phyloP scores from a whole-genome alignment of 2,113 vertebrate species.

The Microcebus lehilahytsara region DNA sequence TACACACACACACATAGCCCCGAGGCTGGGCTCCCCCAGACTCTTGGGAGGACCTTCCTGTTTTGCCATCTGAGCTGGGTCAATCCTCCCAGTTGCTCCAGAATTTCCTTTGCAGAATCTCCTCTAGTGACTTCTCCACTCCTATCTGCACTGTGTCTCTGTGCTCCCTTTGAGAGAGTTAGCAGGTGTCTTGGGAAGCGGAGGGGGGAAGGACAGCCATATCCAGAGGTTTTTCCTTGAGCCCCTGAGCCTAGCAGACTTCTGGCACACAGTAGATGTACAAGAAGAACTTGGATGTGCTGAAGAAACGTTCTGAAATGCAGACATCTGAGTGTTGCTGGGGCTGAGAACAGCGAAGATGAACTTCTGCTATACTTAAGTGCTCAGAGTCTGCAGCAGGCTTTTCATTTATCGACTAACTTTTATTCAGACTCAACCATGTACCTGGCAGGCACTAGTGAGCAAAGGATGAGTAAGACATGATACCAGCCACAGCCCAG shows the following conservation, averaged over 20 bases:
- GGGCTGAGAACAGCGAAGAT: neutral
- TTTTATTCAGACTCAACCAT: accelerated
- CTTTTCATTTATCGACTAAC: neutral
- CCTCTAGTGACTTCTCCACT: neutral
- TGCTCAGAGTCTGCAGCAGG: neutral
- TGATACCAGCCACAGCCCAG: neutral
- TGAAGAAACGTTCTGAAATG: neutral
- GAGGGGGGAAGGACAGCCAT: neutral
- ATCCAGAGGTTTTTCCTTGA: neutral
- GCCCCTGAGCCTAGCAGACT: neutral
- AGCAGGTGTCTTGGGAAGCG: neutral
- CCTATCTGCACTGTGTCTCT: neutral
- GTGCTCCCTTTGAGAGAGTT: neutral
- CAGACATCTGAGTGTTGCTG: accelerated
- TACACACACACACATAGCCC: neutral
- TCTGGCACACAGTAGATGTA: neutral
- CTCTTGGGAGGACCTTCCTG: neutral
- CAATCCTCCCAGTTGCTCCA: neutral
- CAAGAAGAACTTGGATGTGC: neutral
- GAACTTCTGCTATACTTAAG: no score
- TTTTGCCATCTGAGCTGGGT: neutral
- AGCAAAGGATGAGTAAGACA: neutral
- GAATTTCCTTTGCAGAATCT: neutral
- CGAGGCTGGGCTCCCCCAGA: neutral
- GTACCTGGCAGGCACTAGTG: no score